Evolutionary conservation across 2,113 vertebrate species (phyloP), one percentile per base, ranked within the genome.

Genomic region (Alectura lathami): DNA sequence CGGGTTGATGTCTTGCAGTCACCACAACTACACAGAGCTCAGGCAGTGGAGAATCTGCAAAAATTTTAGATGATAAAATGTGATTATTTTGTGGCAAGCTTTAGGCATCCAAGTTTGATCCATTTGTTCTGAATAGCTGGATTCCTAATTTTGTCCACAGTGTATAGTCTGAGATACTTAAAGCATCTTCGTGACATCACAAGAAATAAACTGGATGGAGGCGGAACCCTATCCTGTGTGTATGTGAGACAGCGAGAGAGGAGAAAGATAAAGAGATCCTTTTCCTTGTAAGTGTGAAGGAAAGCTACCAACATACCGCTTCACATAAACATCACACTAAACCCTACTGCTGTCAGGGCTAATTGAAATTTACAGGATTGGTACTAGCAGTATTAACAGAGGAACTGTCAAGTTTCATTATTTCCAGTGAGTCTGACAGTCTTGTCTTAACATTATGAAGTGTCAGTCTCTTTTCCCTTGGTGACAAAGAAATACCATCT

Each of bases 381-480:
- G 83, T 89, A 72, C 70, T 88, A 76, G 60, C 89, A 91, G 78
- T 93, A 97, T 95, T 96, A 97, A 92, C 79, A 64, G 88, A 89
- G 76, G 83, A 97, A 88, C 81, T 94, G 77, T 83, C 95, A 95
- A 89, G 26, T 74, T 89, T 93, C 23, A 6, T 97, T 98, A 97
- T 88, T 89, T 96, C 94, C 90, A 94, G 66, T 43, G 42, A 43
- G 36, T 88, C 89, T 93, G 96, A 96, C 59, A 76, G 89, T 45
- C 78, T 69, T 89, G 73, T 95, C 92, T 94, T 51, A 96, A 87
- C 60, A 43, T 95, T 83, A 94, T 38, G 59, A 92, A 95, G 90
- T 88, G 90, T 92, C 96, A 96, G 86, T 94, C 94, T 93, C 91
- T 94, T 96, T 96, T 94, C 91, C 78, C 78, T 54, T 89, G 69